phyloP scores from a whole-genome alignment of 30 jellyfish, hydroid and myxozoan genomes.

The Euphysa ruthae region DNA sequence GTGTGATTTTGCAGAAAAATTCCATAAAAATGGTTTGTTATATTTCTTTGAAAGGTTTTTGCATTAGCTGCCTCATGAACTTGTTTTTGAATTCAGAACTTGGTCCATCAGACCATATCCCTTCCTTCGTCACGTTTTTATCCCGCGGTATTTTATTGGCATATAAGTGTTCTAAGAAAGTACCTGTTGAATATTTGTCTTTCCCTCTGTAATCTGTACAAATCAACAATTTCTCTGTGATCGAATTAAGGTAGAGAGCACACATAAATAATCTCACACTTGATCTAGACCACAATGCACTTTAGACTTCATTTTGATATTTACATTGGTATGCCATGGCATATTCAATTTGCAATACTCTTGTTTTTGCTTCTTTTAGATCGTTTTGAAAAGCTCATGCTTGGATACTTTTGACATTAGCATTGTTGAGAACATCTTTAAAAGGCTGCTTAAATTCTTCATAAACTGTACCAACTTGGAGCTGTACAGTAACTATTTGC shows the following conservation, averaged over 20 bases:
- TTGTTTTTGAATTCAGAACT: slow-evolving; percentile 24
- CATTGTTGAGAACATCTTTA: slow-evolving; percentile 28
- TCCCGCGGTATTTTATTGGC: no score
- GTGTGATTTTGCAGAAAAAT: no score
- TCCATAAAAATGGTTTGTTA: no score
- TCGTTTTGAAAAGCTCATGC: slow-evolving; percentile 17
- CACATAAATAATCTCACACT: slow-evolving; percentile 14
- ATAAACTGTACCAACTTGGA: neutral
- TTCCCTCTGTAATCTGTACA: slow-evolving; percentile 14
- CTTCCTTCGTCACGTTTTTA: no score
- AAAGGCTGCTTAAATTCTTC: neutral
- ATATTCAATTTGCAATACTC: slow-evolving; percentile 31
- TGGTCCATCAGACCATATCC: slow-evolving; percentile 44
- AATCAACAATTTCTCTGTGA: neutral
- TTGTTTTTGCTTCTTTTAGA: slow-evolving; percentile 12
- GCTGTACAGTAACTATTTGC: no score
- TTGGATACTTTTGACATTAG: neutral
- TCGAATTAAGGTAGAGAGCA: slow-evolving; percentile 8
- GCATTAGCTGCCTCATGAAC: no score
- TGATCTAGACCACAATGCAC: slow-evolving; percentile 26
- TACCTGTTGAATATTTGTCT: slow-evolving; percentile 10
- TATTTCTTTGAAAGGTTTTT: no score
- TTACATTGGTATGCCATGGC: slow-evolving; percentile 33
- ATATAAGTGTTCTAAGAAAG: slow-evolving; percentile 25
- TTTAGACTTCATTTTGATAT: slow-evolving; percentile 31